phyloP scores from a whole-genome alignment of 2,888 invertebrate species.

The Parnassius apollo region DNA sequence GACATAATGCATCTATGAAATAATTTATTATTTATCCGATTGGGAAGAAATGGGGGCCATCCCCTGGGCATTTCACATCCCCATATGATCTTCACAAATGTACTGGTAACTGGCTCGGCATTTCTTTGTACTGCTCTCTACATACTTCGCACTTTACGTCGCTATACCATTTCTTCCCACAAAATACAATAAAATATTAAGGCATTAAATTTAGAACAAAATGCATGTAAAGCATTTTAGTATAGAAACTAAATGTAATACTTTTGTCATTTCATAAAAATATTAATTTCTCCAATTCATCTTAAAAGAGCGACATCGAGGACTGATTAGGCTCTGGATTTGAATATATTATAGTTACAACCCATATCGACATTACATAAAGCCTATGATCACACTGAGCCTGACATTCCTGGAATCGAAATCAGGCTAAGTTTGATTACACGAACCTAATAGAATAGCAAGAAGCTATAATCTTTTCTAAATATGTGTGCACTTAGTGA shows the following conservation, averaged over 20 bases:
- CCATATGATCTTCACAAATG: slow-evolving; percentile 38
- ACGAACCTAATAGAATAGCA: slow-evolving; percentile 48
- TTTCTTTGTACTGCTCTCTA: slow-evolving; percentile 67
- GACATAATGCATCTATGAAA: slow-evolving; percentile 62
- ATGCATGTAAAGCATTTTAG: slow-evolving; percentile 50
- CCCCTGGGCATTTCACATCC: slow-evolving; percentile 36
- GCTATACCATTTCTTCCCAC: slow-evolving; percentile 58
- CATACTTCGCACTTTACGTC: slow-evolving; percentile 34
- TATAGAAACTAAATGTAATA: slow-evolving; percentile 69
- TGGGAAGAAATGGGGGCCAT: slow-evolving; percentile 56
- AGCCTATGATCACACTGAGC: slow-evolving; percentile 41
- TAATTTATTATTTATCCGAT: slow-evolving; percentile 43
- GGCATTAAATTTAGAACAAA: slow-evolving; percentile 56
- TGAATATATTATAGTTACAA: slow-evolving; percentile 60
- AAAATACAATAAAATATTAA: slow-evolving; percentile 43
- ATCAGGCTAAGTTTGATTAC: slow-evolving; percentile 25
- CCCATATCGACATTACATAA: slow-evolving; percentile 60
- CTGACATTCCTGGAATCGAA: background rate
- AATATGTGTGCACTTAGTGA: slow-evolving; percentile 76
- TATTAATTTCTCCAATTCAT: slow-evolving; percentile 58
- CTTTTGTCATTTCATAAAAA: slow-evolving; percentile 78
- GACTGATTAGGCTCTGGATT: slow-evolving; percentile 52
- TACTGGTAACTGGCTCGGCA: slow-evolving; percentile 73
- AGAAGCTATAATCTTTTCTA: slow-evolving; percentile 68
- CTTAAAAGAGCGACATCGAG: slow-evolving; percentile 64